These are phyloP conservation scores for Hippoglossus hippoglossus DNA, from an alignment of 2,797 vertebrate genomes.

Conservation along the genomic window DNA sequence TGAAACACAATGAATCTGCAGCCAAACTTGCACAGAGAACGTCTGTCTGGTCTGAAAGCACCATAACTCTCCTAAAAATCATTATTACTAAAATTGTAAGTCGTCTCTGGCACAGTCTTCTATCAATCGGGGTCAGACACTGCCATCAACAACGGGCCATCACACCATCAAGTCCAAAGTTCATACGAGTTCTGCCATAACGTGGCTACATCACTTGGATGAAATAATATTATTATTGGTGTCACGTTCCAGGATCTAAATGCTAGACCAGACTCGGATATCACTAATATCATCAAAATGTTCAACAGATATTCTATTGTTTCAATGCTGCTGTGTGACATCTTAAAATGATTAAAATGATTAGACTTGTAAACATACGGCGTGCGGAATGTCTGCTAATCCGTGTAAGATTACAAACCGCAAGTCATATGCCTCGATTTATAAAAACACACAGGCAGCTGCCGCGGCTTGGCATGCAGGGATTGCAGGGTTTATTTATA, in stretches of 20 bases:
- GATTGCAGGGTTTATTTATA: constrained; percentile 53
- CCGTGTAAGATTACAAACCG: constrained; percentile 53
- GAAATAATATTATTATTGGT: background rate
- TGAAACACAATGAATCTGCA: too few relatives aligned
- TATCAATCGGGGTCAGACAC: too few relatives aligned
- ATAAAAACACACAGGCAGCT: constrained; percentile 56
- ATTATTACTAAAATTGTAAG: background rate
- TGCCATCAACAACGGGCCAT: too few relatives aligned
- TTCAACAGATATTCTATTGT: constrained; percentile 34
- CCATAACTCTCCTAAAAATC: too few relatives aligned
- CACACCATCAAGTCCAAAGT: too few relatives aligned
- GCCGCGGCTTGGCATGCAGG: constrained; percentile 42
- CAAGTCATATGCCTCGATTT: constrained; percentile 52
- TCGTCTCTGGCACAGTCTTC: too few relatives aligned
- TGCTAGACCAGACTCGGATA: background rate
- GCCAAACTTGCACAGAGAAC: too few relatives aligned
- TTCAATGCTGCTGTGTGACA: constrained; percentile 18
- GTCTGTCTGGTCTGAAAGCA: too few relatives aligned
- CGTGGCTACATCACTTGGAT: too few relatives aligned
- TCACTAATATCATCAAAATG: background rate
- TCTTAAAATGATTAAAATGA: constrained; percentile 56
- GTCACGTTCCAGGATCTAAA: background rate
- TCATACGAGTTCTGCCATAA: too few relatives aligned
- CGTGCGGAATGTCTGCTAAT: constrained; percentile 50
- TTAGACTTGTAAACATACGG: constrained; percentile 48